Evolutionary conservation across 1,140 invertebrate genomes (phyloP).

Genomic region (Copidosoma floridanum): DNA sequence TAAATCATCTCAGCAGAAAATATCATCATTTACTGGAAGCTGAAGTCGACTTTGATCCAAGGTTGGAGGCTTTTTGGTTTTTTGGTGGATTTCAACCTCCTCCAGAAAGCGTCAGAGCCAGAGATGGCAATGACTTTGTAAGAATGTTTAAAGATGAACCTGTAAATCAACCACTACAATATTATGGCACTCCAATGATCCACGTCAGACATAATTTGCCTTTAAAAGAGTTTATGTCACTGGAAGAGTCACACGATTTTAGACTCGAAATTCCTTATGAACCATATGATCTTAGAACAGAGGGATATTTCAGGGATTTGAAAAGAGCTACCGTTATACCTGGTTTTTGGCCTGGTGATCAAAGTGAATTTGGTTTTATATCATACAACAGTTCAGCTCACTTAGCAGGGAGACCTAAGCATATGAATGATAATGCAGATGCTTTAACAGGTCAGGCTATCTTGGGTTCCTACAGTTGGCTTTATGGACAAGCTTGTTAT

Average conservation of each 20-base stretch:
- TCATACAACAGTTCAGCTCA: constrained; percentile 69
- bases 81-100: constrained; percentile 67
- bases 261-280: constrained; percentile 59
- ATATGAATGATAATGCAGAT: constrained; percentile 60
- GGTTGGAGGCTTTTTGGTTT: constrained; percentile 79
- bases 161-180: constrained; percentile 67
- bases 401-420: constrained; percentile 49
- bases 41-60: constrained; percentile 71
- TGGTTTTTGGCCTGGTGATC: constrained; percentile 79
- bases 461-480: constrained; percentile 74
- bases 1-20: constrained; percentile 59
- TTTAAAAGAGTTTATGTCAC: constrained; percentile 62
- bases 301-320: constrained; percentile 58
- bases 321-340: constrained; percentile 72
- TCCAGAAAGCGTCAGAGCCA: constrained; percentile 47
- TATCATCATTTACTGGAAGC: constrained; percentile 63
- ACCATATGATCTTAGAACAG: constrained; percentile 59
- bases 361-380: constrained; percentile 71
- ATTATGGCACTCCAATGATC: constrained; percentile 64
- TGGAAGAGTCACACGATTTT: constrained; percentile 59
- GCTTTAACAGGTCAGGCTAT: constrained; percentile 71
- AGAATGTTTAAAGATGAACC: constrained; percentile 53
- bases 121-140: constrained; percentile 34
- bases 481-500: constrained; percentile 77
- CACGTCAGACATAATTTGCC: constrained; percentile 66